These are phyloP conservation scores for Aphrophora alni DNA, from an alignment of 2,888 invertebrate genomes.

Conservation along the genomic window DNA sequence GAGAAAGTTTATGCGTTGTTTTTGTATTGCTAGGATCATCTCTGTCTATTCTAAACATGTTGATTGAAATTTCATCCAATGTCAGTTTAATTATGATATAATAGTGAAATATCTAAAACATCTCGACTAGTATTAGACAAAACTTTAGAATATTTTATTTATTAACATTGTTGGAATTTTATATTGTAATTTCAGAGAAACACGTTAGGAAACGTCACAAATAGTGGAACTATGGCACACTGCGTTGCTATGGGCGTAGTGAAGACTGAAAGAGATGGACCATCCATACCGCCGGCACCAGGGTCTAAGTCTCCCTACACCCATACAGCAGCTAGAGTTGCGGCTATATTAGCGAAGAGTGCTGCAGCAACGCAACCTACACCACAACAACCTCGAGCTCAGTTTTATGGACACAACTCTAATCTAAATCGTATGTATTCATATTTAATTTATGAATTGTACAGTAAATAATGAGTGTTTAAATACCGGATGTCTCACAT, in stretches of 20 bases:
- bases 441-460: too few relatives aligned
- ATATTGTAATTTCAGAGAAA: slow-evolving; percentile 43
- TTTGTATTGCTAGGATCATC: too few relatives aligned
- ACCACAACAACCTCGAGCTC: slow-evolving; percentile 66
- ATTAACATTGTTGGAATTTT: background rate
- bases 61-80: too few relatives aligned
- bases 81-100: too few relatives aligned
- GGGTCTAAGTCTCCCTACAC: slow-evolving; percentile 43
- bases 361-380: slow-evolving; percentile 57
- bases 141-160: too few relatives aligned
- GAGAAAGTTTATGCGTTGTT: too few relatives aligned
- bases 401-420: slow-evolving; percentile 93
- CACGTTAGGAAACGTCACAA: slow-evolving; percentile 49
- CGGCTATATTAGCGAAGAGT: slow-evolving; percentile 52
- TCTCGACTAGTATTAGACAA: too few relatives aligned
- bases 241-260: slow-evolving; percentile 6
- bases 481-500: background rate
- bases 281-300: slow-evolving; percentile 31
- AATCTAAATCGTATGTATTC: slow-evolving; percentile 71
- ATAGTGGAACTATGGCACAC: slow-evolving; percentile 32
- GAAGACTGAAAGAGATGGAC: slow-evolving; percentile 27
- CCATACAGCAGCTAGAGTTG: slow-evolving; percentile 52
- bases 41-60: too few relatives aligned
- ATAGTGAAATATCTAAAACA: too few relatives aligned
- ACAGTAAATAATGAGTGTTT: background rate